A percentile compares a stretch with the other conserved stretches of the same genome.
phyloP scores from a whole-genome alignment of 1,140 invertebrate genomes.

The Cherax quadricarinatus region DNA sequence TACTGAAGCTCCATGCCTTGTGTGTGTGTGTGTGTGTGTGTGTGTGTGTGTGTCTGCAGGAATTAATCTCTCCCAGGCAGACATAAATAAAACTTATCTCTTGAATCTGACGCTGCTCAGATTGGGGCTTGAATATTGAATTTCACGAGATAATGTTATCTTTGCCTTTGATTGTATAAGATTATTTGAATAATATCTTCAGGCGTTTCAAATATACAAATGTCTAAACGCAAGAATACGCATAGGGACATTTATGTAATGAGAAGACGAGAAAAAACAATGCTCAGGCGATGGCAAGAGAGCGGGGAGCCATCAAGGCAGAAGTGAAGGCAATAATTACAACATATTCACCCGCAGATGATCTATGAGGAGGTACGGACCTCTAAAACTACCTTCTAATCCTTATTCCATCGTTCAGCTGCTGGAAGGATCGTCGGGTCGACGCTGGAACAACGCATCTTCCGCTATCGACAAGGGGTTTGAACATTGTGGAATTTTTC shows the following conservation, averaged over 20 bases:
- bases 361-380: constrained; percentile 52
- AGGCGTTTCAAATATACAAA: not conserved
- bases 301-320: constrained; percentile 52
- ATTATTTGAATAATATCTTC: not conserved
- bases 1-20: constrained; percentile 1
- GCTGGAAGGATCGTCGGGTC: not conserved
- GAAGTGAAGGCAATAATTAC: constrained; percentile 57
- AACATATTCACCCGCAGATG: constrained; percentile 59
- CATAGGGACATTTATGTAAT: not conserved
- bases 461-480: constrained; percentile 20
- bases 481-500: constrained; percentile 57
- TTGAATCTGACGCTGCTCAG: constrained; percentile 45
- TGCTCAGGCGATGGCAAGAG: constrained; percentile 50
- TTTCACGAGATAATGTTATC: constrained; percentile 24
- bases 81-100: constrained; percentile 62
- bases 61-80: constrained; percentile 51
- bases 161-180: not conserved
- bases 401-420: constrained; percentile 38
- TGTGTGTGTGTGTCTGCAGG: not conserved
- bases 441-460: not conserved
- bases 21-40: not conserved
- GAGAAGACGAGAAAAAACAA: constrained; percentile 26
- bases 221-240: not conserved
- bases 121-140: constrained; percentile 56
- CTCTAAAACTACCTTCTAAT: constrained; percentile 23